A percentile compares a stretch with the other conserved stretches of the same genome.
These are phyloP conservation scores for Fopius arisanus DNA, from an alignment of 1,140 invertebrate genomes.

Conservation along the genomic window DNA sequence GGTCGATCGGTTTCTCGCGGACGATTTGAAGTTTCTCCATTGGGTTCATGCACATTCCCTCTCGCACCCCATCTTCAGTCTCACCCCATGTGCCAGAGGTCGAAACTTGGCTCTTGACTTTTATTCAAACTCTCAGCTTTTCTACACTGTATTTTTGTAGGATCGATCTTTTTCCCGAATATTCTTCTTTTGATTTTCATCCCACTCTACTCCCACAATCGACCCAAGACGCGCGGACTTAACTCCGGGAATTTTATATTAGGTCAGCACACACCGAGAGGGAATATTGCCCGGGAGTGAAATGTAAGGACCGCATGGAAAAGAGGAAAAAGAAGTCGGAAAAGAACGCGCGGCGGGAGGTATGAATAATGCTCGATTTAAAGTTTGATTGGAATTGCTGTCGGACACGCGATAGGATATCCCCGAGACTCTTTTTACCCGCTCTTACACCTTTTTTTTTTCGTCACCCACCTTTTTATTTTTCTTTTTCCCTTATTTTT, in stretches of 20 bases:
- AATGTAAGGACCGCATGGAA: slow-evolving; percentile 13
- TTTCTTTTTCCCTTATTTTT: neutral
- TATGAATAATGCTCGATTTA: slow-evolving; percentile 34
- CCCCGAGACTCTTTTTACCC: neutral
- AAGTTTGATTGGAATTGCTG: slow-evolving; percentile 34
- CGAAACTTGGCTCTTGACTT: slow-evolving; percentile 10
- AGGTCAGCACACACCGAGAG: slow-evolving; percentile 10
- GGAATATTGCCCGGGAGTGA: slow-evolving; percentile 27
- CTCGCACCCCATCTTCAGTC: neutral
- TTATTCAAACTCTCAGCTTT: slow-evolving; percentile 26
- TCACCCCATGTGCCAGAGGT: slow-evolving; percentile 1
- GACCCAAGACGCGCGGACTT: slow-evolving; percentile 1
- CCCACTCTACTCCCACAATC: neutral
- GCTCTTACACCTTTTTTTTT: neutral
- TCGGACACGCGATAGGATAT: slow-evolving; percentile 29
- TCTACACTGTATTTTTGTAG: slow-evolving; percentile 9
- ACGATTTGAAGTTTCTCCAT: slow-evolving; percentile 22
- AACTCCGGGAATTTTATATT: slow-evolving; percentile 27
- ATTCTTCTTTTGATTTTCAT: neutral
- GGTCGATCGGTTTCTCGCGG: slow-evolving; percentile 19
- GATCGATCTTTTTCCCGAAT: slow-evolving; percentile 22
- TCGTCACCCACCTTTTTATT: neutral
- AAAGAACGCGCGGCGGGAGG: neutral
- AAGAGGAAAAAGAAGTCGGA: slow-evolving; percentile 1
- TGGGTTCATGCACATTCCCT: slow-evolving; percentile 10